Conservation (phyloP, 2,888 invertebrate species). For the Nomada lathburiana region DNA sequence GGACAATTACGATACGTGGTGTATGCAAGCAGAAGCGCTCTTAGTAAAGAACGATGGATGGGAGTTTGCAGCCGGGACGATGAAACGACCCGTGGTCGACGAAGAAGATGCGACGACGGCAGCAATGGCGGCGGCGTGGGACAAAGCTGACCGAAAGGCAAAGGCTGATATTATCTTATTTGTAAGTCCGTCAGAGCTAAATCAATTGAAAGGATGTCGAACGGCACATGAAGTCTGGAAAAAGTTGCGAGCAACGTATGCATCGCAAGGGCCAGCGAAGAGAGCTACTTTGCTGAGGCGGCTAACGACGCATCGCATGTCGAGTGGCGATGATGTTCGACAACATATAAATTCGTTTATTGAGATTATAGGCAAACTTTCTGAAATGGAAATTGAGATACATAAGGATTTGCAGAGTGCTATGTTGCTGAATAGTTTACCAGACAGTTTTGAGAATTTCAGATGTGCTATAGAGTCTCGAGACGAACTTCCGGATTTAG, state of each 20-base stretch:
- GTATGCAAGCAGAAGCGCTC: background rate
- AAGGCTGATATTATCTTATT: too few species aligned
- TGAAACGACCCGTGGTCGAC: too few species aligned
- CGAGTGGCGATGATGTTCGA: background rate
- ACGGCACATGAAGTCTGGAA: background rate
- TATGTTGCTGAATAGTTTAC: background rate
- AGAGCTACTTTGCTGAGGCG: background rate
- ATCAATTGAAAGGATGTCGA: too few species aligned
- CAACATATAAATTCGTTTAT: background rate
- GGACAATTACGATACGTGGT: background rate
- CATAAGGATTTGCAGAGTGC: background rate
- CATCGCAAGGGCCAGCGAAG: conserved; percentile 1
- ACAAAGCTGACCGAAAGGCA: too few species aligned
- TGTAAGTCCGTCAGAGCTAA: too few species aligned
- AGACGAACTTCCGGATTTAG: background rate
- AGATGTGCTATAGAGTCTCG: background rate
- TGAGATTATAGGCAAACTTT: background rate
- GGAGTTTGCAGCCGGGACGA: too few species aligned
- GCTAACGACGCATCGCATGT: background rate
- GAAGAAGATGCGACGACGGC: too few species aligned
- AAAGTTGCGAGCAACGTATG: background rate
- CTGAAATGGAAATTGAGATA: background rate
- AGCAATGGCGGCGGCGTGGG: too few species aligned
- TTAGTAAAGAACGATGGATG: background rate
- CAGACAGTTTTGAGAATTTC: background rate